Percentiles rank a stretch among this genome's conserved stretches.
These are phyloP conservation scores for Antheraea assamensis DNA, from an alignment of 2,888 invertebrate species.

Conservation along the genomic window DNA sequence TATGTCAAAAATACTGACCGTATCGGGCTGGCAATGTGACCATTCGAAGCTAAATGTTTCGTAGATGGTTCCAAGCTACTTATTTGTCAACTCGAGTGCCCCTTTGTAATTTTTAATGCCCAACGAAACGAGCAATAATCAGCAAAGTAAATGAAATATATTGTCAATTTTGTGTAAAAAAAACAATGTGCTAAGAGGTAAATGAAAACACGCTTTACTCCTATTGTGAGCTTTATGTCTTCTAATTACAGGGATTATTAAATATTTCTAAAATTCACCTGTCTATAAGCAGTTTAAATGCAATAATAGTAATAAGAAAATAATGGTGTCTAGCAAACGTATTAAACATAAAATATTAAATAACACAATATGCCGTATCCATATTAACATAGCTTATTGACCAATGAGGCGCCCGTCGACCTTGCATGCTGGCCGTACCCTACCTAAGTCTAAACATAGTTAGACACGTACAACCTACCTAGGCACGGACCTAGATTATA, in stretches of 20 bases:
- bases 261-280: neutral
- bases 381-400: constrained; percentile 50
- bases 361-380: constrained; percentile 44
- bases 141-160: too few species aligned
- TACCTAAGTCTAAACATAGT: constrained; percentile 57
- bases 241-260: neutral
- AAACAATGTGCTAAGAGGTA: too few species aligned
- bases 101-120: too few species aligned
- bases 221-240: neutral
- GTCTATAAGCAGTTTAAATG: neutral
- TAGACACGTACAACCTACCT: constrained; percentile 36
- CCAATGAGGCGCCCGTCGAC: constrained; percentile 77
- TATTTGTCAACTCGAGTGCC: too few species aligned
- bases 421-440: constrained; percentile 64
- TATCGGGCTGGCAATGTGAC: too few species aligned
- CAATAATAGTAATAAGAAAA: neutral
- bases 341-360: neutral
- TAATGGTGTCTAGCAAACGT: neutral
- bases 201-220: neutral
- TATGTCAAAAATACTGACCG: too few species aligned
- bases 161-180: too few species aligned
- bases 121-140: too few species aligned
- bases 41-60: too few species aligned
- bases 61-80: too few species aligned
- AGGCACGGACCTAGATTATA: constrained; percentile 26